These are phyloP conservation scores for Chaetodon trifasciatus DNA, from an alignment of 2,797 vertebrate genomes.

Conservation along the genomic window DNA sequence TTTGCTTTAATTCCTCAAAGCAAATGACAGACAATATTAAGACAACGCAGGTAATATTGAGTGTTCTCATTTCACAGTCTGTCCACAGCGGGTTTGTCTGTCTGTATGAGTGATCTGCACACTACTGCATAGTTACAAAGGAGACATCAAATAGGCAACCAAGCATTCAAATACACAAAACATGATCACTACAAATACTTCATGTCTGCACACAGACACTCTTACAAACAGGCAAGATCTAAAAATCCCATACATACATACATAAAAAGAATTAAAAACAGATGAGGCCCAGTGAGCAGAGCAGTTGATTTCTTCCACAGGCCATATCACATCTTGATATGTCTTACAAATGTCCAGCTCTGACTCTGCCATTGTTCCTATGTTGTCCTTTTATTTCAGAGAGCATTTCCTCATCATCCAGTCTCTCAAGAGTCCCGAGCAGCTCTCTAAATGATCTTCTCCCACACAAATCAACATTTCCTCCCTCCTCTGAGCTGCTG, in stretches of 20 bases:
- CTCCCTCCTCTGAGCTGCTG: constrained; percentile 11
- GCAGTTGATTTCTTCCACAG: constrained; percentile 12
- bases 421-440: constrained; percentile 32
- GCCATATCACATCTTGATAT: constrained; percentile 7
- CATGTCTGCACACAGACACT: constrained; percentile 43
- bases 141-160: constrained; percentile 47
- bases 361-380: constrained; percentile 19
- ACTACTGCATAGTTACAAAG: constrained; percentile 50
- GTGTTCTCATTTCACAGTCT: constrained; percentile 62
- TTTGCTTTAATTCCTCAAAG: constrained; percentile 58
- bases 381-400: constrained; percentile 33
- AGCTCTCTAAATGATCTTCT: constrained; percentile 36
- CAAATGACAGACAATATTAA: constrained; percentile 47
- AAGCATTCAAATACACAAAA: constrained; percentile 56
- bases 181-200: constrained; percentile 43
- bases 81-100: constrained; percentile 40
- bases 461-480: not conserved
- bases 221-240: constrained; percentile 49
- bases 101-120: constrained; percentile 39
- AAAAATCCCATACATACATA: constrained; percentile 39
- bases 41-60: constrained; percentile 45
- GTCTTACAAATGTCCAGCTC: constrained; percentile 35
- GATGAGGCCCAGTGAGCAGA: constrained; percentile 11
- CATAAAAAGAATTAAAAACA: constrained; percentile 43
- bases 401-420: constrained; percentile 20